phyloP scores from a whole-genome alignment of 2,797 vertebrate genomes.

The Hylomyscus alleni region DNA sequence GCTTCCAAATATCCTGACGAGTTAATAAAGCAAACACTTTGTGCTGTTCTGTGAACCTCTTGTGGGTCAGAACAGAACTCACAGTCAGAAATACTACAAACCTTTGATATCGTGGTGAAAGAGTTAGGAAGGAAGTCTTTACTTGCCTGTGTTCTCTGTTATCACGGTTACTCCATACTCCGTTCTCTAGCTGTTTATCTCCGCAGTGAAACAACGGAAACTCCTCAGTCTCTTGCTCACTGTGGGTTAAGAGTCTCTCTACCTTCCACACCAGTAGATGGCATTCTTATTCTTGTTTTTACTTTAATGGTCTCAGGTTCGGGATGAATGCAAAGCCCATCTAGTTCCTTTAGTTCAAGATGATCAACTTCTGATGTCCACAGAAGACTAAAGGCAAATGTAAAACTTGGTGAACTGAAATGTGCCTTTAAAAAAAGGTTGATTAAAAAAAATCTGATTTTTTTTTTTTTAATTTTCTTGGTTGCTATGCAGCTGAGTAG shows the following conservation, averaged over 20 bases:
- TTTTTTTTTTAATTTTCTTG: not conserved
- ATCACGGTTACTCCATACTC: not conserved
- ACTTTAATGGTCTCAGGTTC: constrained; percentile 65
- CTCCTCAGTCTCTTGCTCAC: not conserved
- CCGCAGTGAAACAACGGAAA: not conserved
- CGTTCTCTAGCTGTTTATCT: not conserved
- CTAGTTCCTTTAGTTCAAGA: not conserved
- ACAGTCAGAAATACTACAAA: not conserved
- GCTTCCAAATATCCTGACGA: constrained; percentile 36
- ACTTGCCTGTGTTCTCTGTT: not conserved
- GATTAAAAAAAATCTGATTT: not conserved
- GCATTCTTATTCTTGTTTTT: constrained; percentile 85
- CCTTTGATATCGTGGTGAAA: not conserved
- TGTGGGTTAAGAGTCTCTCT: constrained; percentile 31
- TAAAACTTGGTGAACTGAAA: not conserved
- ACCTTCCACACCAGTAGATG: constrained; percentile 83
- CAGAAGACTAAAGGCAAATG: not conserved
- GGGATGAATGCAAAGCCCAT: constrained; percentile 15
- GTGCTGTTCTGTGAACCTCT: not conserved
- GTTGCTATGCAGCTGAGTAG: not conserved
- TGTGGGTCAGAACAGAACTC: not conserved
- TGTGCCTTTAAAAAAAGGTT: not conserved
- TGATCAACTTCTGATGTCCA: not conserved
- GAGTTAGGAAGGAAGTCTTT: constrained; percentile 5
- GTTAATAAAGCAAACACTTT: not conserved